Evolutionary conservation across 2,113 vertebrate species (phyloP).

Genomic region (Uria lomvia): DNA sequence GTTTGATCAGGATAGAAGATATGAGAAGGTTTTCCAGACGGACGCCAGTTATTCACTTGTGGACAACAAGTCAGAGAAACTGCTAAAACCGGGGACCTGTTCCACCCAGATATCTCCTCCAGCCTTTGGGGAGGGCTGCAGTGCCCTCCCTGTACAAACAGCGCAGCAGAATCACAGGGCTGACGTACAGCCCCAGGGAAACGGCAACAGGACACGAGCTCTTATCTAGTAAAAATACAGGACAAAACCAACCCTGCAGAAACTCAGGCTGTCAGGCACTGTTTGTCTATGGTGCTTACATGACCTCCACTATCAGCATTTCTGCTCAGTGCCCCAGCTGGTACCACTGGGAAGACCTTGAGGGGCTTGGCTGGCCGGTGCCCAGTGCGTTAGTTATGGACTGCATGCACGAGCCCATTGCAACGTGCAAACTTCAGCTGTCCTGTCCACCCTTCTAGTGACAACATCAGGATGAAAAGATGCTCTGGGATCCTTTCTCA

Average conservation of each 20-base stretch:
- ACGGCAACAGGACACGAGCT: neutral
- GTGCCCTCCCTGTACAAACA: neutral
- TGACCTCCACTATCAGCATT: neutral
- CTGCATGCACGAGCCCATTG: neutral
- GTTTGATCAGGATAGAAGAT: neutral
- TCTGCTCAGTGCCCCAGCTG: neutral
- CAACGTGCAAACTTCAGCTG: neutral
- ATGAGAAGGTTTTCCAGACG: neutral
- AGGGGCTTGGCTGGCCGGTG: neutral
- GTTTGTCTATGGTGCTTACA: neutral
- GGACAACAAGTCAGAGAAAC: neutral
- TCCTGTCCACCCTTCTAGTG: neutral
- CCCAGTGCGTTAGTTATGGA: fast-evolving
- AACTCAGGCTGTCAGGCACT: constrained; percentile 2
- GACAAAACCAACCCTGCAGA: constrained; percentile 4
- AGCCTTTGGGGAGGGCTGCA: neutral
- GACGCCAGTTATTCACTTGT: neutral
- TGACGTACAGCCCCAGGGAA: neutral
- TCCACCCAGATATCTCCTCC: neutral
- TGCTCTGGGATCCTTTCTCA: neutral
- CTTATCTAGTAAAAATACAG: neutral
- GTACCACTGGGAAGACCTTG: neutral
- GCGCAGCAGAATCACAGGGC: neutral
- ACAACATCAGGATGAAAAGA: neutral
- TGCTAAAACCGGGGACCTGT: neutral